phyloP scores from a whole-genome alignment of 2,888 invertebrate species.

The Zele albiditarsus region DNA sequence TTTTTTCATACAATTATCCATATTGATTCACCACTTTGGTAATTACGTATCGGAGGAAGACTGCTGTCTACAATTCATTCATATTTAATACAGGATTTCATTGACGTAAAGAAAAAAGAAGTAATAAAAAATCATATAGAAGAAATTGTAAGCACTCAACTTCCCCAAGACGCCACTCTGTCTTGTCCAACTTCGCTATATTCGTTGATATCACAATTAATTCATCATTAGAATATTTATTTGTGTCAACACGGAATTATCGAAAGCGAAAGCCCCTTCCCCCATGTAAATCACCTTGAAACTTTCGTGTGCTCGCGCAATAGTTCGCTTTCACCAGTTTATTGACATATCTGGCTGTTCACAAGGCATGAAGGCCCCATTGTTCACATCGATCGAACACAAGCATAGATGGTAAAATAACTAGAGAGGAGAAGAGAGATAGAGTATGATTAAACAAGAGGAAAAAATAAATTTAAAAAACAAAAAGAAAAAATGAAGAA shows the following conservation, averaged over 20 bases:
- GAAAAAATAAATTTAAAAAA: constrained; percentile 9
- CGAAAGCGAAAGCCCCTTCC: constrained; percentile 34
- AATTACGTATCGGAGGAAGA: too few species aligned
- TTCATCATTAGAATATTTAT: constrained; percentile 26
- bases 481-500: constrained; percentile 2
- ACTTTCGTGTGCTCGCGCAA: constrained; percentile 36
- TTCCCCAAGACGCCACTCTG: too few species aligned
- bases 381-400: constrained; percentile 23
- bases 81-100: too few species aligned
- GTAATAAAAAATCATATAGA: too few species aligned
- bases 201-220: neutral
- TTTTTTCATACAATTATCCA: too few species aligned
- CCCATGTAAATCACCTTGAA: constrained; percentile 34
- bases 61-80: too few species aligned
- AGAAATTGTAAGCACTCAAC: too few species aligned
- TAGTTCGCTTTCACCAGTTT: constrained; percentile 40
- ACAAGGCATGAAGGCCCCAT: constrained; percentile 39
- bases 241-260: constrained; percentile 25
- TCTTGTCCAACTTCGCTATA: too few species aligned
- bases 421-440: constrained; percentile 7
- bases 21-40: too few species aligned
- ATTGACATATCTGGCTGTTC: constrained; percentile 43
- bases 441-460: neutral
- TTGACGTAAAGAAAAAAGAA: too few species aligned
- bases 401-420: neutral